A percentile compares a stretch with the other conserved stretches of the same genome.
phyloP scores from a whole-genome alignment of 1,140 invertebrate genomes.

The Drosophila busckii region DNA sequence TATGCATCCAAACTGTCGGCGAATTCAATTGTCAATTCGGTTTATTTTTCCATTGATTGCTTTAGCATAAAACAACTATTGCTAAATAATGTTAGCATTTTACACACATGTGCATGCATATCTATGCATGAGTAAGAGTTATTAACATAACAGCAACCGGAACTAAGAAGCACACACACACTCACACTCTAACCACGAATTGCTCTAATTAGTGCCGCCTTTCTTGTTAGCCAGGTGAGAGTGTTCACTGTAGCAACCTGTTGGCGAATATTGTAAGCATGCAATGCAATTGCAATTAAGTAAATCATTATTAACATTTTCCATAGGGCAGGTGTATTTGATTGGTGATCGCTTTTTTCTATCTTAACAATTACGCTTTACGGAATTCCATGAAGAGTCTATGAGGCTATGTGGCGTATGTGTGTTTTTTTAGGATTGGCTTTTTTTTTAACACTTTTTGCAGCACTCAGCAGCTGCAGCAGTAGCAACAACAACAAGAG shows the following conservation, averaged over 20 bases:
- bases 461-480: slow-evolving; percentile 26
- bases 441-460: slow-evolving; percentile 12
- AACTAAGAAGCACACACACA: no score
- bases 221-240: neutral
- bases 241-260: slow-evolving; percentile 27
- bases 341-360: slow-evolving; percentile 4
- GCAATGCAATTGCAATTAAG: slow-evolving; percentile 45
- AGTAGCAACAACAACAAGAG: slow-evolving; percentile 27
- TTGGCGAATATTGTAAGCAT: slow-evolving; percentile 28
- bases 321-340: slow-evolving; percentile 58
- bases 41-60: no score
- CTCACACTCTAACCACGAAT: no score
- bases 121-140: no score
- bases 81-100: no score
- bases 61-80: no score
- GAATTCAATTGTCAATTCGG: slow-evolving; percentile 18
- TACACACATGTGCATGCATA: no score
- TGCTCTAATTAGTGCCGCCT: slow-evolving; percentile 6
- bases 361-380: slow-evolving; percentile 52
- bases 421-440: slow-evolving; percentile 20
- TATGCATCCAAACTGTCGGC: slow-evolving; percentile 20
- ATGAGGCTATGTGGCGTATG: slow-evolving; percentile 1
- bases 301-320: slow-evolving; percentile 63
- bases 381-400: slow-evolving; percentile 28
- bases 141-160: no score